Conservation (phyloP, 2,888 invertebrate species). For the Mesoligia furuncula region DNA sequence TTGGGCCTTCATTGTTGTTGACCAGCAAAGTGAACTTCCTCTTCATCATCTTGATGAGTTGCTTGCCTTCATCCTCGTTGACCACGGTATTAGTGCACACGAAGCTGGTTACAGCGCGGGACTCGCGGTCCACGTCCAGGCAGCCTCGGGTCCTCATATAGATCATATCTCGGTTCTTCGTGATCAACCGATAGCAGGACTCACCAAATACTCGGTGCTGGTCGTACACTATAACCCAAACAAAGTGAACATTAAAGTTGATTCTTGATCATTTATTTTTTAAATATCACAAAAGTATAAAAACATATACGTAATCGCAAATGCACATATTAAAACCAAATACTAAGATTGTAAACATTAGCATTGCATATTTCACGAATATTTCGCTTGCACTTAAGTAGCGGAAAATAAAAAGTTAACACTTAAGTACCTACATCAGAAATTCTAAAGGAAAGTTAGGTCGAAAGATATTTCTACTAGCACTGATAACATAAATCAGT, state of each 20-base stretch:
- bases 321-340: slow-evolving; percentile 3
- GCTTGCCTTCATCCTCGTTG: slow-evolving; percentile 93
- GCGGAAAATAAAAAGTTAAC: slow-evolving; percentile 11
- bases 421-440: not conserved
- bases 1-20: slow-evolving; percentile 66
- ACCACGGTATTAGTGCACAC: slow-evolving; percentile 95
- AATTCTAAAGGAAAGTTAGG: not conserved
- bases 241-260: slow-evolving; percentile 12
- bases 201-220: slow-evolving; percentile 94
- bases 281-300: not conserved
- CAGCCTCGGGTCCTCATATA: slow-evolving; percentile 95
- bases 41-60: slow-evolving; percentile 93
- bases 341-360: slow-evolving; percentile 7
- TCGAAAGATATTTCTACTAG: slow-evolving; percentile 33
- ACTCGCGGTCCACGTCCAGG: slow-evolving; percentile 93
- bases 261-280: not conserved
- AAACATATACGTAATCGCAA: slow-evolving; percentile 8
- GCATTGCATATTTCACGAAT: slow-evolving; percentile 16
- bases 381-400: not conserved
- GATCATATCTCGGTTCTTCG: slow-evolving; percentile 95
- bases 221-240: slow-evolving; percentile 92
- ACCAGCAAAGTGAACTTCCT: slow-evolving; percentile 92
- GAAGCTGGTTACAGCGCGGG: slow-evolving; percentile 94
- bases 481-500: slow-evolving; percentile 64
- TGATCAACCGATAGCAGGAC: slow-evolving; percentile 95